Evolutionary conservation across 2,888 invertebrate species (phyloP).

Genomic region (Alloplasta piceator): DNA sequence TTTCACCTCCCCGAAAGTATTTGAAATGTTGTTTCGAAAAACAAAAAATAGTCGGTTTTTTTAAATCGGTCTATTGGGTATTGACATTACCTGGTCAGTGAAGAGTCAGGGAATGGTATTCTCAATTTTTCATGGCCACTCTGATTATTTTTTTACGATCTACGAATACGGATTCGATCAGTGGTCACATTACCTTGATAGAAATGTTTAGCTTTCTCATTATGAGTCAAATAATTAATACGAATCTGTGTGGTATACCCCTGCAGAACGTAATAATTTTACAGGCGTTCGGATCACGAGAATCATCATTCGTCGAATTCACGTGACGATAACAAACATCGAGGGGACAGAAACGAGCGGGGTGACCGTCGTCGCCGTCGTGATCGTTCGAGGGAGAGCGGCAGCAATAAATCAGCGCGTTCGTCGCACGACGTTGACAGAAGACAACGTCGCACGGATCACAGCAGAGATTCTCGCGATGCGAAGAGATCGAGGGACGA

Average conservation of each 20-base stretch:
- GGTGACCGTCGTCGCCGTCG: conserved; percentile 63
- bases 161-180: too few relatives aligned
- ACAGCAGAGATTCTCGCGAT: conserved; percentile 75
- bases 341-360: conserved; percentile 71
- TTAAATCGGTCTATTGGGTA: too few relatives aligned
- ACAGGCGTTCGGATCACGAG: conserved; percentile 81
- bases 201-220: conserved; percentile 60
- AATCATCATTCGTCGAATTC: conserved; percentile 75
- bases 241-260: conserved; percentile 83
- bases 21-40: too few relatives aligned
- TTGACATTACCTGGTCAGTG: too few relatives aligned
- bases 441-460: conserved; percentile 73
- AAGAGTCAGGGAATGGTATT: too few relatives aligned
- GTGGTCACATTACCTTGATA: conserved; percentile 17
- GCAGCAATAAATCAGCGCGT: conserved; percentile 69
- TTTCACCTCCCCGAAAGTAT: too few relatives aligned
- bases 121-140: too few relatives aligned
- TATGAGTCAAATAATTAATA: conserved; percentile 80
- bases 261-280: conserved; percentile 84
- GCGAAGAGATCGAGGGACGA: conserved; percentile 74
- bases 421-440: conserved; percentile 75
- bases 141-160: too few relatives aligned
- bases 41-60: too few relatives aligned
- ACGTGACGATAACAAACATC: conserved; percentile 76
- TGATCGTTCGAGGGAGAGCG: conserved; percentile 71